Percentiles rank a stretch among this genome's conserved stretches.
Conservation (phyloP, 1,140 invertebrate genomes). For the Drosophila nigromelanica region DNA sequence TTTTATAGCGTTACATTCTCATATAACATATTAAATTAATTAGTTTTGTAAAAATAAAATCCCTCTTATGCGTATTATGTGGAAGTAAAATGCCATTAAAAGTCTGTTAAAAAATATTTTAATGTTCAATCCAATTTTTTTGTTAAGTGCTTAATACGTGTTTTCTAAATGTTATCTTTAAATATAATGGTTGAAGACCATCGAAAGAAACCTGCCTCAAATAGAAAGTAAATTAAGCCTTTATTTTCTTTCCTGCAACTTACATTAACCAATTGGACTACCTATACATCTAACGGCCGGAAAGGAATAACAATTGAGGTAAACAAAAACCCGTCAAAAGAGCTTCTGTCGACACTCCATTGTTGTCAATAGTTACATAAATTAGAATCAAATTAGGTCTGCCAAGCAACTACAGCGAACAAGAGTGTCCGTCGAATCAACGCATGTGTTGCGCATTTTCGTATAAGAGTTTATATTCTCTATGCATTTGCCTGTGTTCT, state of each 20-base stretch:
- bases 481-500: background rate
- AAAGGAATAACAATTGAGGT: conserved; percentile 24
- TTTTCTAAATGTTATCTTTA: too few species aligned
- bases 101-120: too few species aligned
- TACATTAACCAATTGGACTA: background rate
- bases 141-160: too few species aligned
- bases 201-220: too few species aligned
- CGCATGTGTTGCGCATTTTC: conserved; percentile 56
- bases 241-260: background rate
- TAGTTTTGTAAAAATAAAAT: too few species aligned
- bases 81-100: too few species aligned
- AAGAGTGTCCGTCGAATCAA: conserved; percentile 30
- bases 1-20: too few species aligned
- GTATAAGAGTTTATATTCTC: conserved; percentile 40
- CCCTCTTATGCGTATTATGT: too few species aligned
- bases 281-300: conserved; percentile 18
- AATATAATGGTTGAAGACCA: too few species aligned
- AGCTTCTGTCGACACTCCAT: conserved; percentile 32
- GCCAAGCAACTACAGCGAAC: conserved; percentile 15
- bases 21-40: too few species aligned
- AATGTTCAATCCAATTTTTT: too few species aligned
- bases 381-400: conserved; percentile 63
- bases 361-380: conserved; percentile 64
- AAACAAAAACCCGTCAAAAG: conserved; percentile 42
- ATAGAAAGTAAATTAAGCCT: too few species aligned